Percentiles rank a stretch among this genome's conserved stretches.
Conservation (phyloP, 2,797 vertebrate genomes). For the Micromesistius poutassou region DNA sequence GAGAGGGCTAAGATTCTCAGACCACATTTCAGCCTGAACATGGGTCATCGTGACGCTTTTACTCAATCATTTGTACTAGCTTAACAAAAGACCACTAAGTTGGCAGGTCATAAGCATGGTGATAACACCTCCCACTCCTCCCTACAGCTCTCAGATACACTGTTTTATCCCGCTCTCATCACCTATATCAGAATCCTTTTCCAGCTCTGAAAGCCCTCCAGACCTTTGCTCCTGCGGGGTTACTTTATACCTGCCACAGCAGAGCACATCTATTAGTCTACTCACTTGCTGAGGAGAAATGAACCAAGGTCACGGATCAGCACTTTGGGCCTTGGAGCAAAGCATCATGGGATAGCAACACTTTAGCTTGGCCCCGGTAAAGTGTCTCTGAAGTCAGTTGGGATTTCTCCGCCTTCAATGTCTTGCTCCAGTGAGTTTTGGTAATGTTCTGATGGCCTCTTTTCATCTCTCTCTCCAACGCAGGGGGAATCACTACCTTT, state of each 20-base stretch:
- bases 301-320: neutral
- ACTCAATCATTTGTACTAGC: neutral
- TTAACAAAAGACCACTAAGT: neutral
- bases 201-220: neutral
- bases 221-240: neutral
- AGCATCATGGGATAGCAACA: constrained; percentile 5
- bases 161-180: neutral
- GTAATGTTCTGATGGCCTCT: constrained; percentile 9
- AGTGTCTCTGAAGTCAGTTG: neutral
- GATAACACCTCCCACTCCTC: neutral
- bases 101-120: neutral
- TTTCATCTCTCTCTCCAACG: neutral
- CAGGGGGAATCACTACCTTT: no score
- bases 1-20: no score
- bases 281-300: neutral
- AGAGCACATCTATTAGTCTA: constrained; percentile 5
- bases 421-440: constrained; percentile 5
- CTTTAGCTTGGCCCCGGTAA: neutral
- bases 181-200: neutral
- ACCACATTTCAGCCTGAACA: neutral
- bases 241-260: neutral
- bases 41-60: neutral
- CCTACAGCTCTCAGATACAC: neutral
- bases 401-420: neutral
- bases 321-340: constrained; percentile 5